These are phyloP conservation scores for Aethes cnicana DNA, from an alignment of 2,888 invertebrate genomes.

Conservation along the genomic window DNA sequence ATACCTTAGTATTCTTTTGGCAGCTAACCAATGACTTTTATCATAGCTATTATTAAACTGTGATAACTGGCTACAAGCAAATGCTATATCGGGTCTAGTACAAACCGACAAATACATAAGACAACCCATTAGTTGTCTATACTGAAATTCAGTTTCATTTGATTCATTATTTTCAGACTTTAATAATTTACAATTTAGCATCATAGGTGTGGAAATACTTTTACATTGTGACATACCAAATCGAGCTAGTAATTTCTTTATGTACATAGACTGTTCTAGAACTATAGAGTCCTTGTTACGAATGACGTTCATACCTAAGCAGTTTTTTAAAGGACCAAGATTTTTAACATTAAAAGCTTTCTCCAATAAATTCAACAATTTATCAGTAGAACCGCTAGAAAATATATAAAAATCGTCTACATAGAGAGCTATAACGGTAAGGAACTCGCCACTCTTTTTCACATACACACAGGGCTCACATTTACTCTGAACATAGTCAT, in stretches of 20 bases:
- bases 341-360: neutral
- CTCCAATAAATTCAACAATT: no score
- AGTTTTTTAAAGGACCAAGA: neutral
- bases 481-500: no score
- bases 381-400: no score
- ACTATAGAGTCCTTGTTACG: no score
- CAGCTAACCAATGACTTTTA: neutral
- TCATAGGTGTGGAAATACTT: neutral
- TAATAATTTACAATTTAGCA: neutral
- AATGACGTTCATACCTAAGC: neutral
- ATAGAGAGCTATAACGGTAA: no score
- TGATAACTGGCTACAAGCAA: neutral
- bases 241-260: no score
- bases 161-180: neutral
- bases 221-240: no score
- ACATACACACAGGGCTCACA: no score
- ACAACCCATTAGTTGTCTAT: neutral
- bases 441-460: no score
- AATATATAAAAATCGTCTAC: no score
- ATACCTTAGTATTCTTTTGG: neutral
- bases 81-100: neutral
- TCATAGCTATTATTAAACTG: neutral
- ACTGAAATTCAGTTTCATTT: neutral
- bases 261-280: no score
- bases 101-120: neutral